Conservation (phyloP, 2,797 vertebrate species). For the Sphaeramia orbicularis region DNA sequence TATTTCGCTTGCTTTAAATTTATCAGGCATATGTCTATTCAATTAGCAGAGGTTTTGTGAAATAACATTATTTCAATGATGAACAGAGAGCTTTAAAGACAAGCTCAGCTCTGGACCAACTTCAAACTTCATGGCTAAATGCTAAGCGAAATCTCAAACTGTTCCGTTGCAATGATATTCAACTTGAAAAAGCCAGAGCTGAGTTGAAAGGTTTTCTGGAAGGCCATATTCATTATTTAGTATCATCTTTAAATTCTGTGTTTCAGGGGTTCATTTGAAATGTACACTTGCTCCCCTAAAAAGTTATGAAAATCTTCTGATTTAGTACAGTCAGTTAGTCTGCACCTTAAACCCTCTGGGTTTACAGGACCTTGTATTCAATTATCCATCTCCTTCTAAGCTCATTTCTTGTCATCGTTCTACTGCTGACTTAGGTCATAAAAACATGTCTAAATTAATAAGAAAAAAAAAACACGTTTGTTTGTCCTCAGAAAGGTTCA, state of each 20-base stretch:
- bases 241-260: not conserved
- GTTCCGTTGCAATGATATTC: not conserved
- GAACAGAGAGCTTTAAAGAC: conserved; percentile 2
- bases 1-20: not conserved
- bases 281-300: not conserved
- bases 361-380: no score
- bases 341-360: no score
- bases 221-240: not conserved
- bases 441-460: not conserved
- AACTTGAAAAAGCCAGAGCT: conserved; percentile 3
- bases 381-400: not conserved
- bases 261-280: not conserved
- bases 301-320: not conserved
- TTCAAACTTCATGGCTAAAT: not conserved
- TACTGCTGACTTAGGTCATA: no score
- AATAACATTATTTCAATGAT: not conserved
- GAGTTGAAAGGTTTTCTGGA: not conserved
- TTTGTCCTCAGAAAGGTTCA: conserved; percentile 4
- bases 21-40: not conserved
- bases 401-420: not conserved
- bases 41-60: not conserved
- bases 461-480: no score
- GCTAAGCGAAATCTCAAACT: not conserved
- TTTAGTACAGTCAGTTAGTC: not conserved
- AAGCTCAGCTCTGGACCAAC: conserved; percentile 1